These are phyloP conservation scores for Octodonta nipae DNA, from an alignment of 2,888 invertebrate species.

Conservation along the genomic window DNA sequence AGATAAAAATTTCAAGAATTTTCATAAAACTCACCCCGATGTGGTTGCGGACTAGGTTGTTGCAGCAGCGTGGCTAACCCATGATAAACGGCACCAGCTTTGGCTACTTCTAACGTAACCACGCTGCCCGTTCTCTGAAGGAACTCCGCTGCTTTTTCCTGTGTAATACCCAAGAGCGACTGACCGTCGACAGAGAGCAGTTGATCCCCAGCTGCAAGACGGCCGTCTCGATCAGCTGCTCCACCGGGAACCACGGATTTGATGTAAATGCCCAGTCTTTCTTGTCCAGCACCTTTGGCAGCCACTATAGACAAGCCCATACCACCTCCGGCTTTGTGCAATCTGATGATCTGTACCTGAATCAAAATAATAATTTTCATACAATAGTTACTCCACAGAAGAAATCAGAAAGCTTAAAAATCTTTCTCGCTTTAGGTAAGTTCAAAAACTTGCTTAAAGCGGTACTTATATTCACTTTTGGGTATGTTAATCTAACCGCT, in stretches of 20 bases:
- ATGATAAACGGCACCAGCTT: conserved; percentile 94
- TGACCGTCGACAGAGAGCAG: conserved; percentile 92
- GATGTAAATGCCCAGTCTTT: conserved; percentile 86
- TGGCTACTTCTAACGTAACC: conserved; percentile 90
- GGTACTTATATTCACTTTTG: no score
- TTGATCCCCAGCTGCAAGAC: conserved; percentile 93
- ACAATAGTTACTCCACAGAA: neutral
- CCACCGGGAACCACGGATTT: conserved; percentile 95
- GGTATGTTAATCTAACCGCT: no score
- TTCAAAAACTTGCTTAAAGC: no score
- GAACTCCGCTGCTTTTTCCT: conserved; percentile 86
- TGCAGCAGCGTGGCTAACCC: conserved; percentile 85
- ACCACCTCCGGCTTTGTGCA: conserved; percentile 88
- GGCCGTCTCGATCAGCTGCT: conserved; percentile 83
- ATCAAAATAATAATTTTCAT: conserved; percentile 3
- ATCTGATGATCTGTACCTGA: conserved; percentile 63
- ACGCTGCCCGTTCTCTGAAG: conserved; percentile 86
- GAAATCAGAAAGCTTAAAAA: no score
- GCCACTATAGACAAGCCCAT: conserved; percentile 98
- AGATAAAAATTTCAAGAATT: neutral
- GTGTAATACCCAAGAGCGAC: conserved; percentile 57
- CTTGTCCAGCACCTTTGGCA: conserved; percentile 54
- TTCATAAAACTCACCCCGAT: conserved; percentile 45
- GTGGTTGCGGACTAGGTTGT: conserved; percentile 68
- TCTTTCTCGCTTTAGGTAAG: no score